Percentiles rank a stretch among this genome's conserved stretches.
These are phyloP conservation scores for Phenganax subtilis DNA, from an alignment of 92 coral and sea anemone species.

Conservation along the genomic window DNA sequence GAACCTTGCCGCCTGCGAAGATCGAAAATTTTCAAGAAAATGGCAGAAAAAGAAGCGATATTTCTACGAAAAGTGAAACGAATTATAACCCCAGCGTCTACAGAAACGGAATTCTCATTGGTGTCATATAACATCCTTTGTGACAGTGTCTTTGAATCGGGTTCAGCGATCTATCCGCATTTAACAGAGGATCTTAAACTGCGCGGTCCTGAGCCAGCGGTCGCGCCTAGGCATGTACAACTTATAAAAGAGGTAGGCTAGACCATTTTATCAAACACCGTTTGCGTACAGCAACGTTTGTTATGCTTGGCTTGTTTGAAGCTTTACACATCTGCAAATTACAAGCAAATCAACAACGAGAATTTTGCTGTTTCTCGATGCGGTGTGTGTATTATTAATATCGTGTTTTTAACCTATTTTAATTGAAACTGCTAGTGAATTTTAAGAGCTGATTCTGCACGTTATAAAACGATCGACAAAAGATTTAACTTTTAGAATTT, in stretches of 20 bases:
- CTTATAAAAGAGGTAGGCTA: conserved; percentile 61
- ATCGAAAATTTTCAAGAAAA: background rate
- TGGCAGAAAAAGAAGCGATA: background rate
- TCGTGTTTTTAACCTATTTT: too few species aligned
- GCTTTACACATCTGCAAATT: too few species aligned
- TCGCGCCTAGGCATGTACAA: conserved; percentile 54
- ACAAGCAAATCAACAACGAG: too few species aligned
- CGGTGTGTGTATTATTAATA: too few species aligned
- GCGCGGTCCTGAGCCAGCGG: conserved; percentile 29
- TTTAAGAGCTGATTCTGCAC: too few species aligned
- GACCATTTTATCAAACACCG: background rate
- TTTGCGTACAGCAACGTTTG: too few species aligned
- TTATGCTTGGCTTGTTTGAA: too few species aligned
- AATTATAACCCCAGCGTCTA: background rate
- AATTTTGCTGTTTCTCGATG: too few species aligned
- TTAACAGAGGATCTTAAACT: conserved; percentile 43
- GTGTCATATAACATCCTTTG: conserved; percentile 66
- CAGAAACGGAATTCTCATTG: conserved; percentile 45
- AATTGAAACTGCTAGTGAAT: too few species aligned
- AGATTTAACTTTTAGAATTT: too few species aligned
- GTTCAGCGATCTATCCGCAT: conserved; percentile 14
- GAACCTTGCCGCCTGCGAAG: background rate
- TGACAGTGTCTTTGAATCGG: conserved; percentile 28
- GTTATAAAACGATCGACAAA: too few species aligned
- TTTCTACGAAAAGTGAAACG: conserved; percentile 1